A percentile compares a stretch with the other conserved stretches of the same genome.
phyloP scores from a whole-genome alignment of 1,140 invertebrate species.

The Portunus trituberculatus region DNA sequence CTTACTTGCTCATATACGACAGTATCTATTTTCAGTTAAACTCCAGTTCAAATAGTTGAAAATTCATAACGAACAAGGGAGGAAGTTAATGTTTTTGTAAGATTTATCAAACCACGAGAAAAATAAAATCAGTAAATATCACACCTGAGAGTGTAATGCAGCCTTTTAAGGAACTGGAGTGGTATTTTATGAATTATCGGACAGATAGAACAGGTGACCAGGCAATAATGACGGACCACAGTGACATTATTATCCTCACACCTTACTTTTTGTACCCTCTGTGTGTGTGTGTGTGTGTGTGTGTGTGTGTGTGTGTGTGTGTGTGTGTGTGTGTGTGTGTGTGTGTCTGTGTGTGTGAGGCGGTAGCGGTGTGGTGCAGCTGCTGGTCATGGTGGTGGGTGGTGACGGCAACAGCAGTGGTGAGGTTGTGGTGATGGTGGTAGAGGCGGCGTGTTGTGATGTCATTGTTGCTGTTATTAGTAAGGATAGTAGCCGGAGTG shows the following conservation, averaged over 20 bases:
- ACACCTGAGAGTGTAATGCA: too few relatives aligned
- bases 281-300: background rate
- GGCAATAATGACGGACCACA: too few relatives aligned
- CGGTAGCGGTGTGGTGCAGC: background rate
- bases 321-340: constrained; percentile 3
- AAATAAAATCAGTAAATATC: too few relatives aligned
- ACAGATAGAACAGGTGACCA: too few relatives aligned
- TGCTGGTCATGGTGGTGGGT: constrained; percentile 5
- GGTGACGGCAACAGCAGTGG: background rate
- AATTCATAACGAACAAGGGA: too few relatives aligned
- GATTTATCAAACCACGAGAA: too few relatives aligned
- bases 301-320: too few relatives aligned
- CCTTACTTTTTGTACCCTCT: background rate
- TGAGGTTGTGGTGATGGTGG: background rate
- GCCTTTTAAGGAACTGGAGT: too few relatives aligned
- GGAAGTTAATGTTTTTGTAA: too few relatives aligned
- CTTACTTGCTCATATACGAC: background rate
- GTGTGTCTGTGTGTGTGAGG: background rate
- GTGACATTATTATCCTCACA: background rate
- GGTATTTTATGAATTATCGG: too few relatives aligned
- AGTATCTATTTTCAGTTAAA: too few relatives aligned
- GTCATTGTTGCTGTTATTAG: background rate
- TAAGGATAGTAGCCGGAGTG: background rate
- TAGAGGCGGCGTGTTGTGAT: background rate
- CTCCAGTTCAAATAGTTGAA: too few relatives aligned